Evolutionary conservation across 2,888 invertebrate genomes (phyloP).

Genomic region (Xylophagus ater): DNA sequence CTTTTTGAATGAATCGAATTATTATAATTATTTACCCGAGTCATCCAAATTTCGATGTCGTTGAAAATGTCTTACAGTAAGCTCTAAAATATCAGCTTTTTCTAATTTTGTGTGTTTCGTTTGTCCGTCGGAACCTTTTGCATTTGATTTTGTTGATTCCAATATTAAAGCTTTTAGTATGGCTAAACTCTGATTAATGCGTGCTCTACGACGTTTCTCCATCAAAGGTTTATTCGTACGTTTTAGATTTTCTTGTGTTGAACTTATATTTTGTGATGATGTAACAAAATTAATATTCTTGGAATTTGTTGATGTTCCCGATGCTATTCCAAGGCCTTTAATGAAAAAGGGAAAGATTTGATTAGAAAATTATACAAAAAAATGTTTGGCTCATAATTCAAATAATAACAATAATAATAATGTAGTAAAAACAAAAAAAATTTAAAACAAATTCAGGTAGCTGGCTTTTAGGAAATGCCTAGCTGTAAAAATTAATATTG

Average conservation of each 20-base stretch:
- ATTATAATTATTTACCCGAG: constrained; percentile 40
- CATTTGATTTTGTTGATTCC: constrained; percentile 49
- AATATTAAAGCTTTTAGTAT: constrained; percentile 60
- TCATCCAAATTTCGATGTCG: constrained; percentile 56
- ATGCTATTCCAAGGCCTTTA: too few species aligned
- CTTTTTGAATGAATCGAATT: too few species aligned
- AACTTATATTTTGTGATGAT: constrained; percentile 35
- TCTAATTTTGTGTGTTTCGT: constrained; percentile 70
- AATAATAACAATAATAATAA: too few species aligned
- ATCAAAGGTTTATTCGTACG: constrained; percentile 68
- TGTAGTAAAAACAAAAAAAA: too few species aligned
- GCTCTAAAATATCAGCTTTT: constrained; percentile 68
- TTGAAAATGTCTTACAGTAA: constrained; percentile 72
- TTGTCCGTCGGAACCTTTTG: constrained; percentile 42
- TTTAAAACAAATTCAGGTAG: too few species aligned
- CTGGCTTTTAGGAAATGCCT: too few species aligned
- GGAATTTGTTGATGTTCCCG: too few species aligned
- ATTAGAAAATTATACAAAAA: too few species aligned
- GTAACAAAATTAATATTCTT: constrained; percentile 33
- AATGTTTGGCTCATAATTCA: too few species aligned
- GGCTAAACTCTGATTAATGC: constrained; percentile 63
- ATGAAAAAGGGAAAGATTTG: too few species aligned
- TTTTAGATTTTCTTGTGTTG: constrained; percentile 35
- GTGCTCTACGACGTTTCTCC: constrained; percentile 62
- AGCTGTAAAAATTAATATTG: too few species aligned